A percentile compares a stretch with the other conserved stretches of the same genome.
Conservation (phyloP, 2,888 invertebrate species). For the Druceiella hillmani region DNA sequence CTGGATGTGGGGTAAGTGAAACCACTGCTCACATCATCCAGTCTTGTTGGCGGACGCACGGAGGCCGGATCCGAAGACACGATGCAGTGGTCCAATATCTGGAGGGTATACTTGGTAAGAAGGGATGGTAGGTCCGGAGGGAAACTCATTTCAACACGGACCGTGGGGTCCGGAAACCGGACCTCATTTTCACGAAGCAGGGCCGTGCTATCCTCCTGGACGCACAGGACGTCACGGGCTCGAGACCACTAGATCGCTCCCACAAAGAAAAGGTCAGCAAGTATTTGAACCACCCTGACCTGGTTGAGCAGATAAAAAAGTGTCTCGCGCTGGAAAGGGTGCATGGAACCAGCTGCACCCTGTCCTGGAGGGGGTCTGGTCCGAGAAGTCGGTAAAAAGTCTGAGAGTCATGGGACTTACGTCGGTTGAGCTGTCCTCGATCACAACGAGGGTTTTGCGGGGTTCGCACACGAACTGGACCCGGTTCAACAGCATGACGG, state of each 20-base stretch:
- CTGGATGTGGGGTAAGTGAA: constrained; percentile 25
- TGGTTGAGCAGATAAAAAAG: constrained; percentile 20
- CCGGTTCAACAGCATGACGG: no score
- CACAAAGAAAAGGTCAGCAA: constrained; percentile 25
- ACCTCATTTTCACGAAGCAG: constrained; percentile 25
- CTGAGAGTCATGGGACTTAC: no score
- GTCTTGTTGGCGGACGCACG: constrained; percentile 30
- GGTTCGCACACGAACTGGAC: no score
- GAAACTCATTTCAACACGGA: constrained; percentile 25
- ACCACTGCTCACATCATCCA: constrained; percentile 29
- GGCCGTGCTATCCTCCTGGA: constrained; percentile 28
- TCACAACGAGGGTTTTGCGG: no score
- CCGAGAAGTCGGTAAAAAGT: no score
- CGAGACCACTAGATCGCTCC: constrained; percentile 21
- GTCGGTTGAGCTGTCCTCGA: no score
- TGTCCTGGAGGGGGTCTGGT: no score
- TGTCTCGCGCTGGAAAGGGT: no score
- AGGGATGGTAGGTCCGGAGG: constrained; percentile 25
- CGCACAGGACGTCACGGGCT: constrained; percentile 30
- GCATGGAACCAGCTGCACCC: no score
- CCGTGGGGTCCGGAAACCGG: constrained; percentile 28
- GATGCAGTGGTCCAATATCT: constrained; percentile 25
- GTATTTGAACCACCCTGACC: constrained; percentile 23
- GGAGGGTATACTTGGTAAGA: constrained; percentile 20
- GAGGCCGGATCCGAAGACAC: constrained; percentile 29